Evolutionary conservation across 2,113 vertebrate genomes (phyloP).

Genomic region (Eubucco bourcierii): DNA sequence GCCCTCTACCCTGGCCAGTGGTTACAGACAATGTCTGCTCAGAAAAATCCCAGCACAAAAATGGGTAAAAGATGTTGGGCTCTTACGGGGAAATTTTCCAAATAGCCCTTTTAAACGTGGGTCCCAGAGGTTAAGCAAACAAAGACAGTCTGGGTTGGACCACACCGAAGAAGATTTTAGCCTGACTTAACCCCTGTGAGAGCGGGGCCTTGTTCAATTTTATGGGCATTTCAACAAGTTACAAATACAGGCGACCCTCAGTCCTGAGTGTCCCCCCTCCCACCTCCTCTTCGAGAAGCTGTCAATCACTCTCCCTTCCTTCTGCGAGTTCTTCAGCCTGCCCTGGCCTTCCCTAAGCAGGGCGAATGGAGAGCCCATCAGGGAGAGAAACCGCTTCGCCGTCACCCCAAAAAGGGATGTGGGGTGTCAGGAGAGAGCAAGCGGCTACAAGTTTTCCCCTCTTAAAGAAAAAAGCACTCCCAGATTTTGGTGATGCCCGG

Average conservation of each 20-base stretch:
- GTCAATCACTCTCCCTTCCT: constrained; percentile 59
- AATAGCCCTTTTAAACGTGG: constrained; percentile 86
- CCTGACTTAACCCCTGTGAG: constrained; percentile 82
- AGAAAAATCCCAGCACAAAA: constrained; percentile 65
- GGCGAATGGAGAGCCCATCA: background rate
- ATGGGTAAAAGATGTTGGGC: constrained; percentile 76
- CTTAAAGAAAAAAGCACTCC: background rate
- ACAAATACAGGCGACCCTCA: constrained; percentile 71
- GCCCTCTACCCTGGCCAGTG: background rate
- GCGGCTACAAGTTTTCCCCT: background rate
- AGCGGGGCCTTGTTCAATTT: constrained; percentile 85
- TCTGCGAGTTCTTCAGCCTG: background rate
- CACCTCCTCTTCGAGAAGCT: constrained; percentile 2
- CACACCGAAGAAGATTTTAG: constrained; percentile 89
- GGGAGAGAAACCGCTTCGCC: background rate
- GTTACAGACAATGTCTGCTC: background rate
- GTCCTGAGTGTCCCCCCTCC: constrained; percentile 15
- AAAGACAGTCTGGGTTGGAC: constrained; percentile 90
- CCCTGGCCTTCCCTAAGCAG: background rate
- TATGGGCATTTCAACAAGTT: constrained; percentile 84
- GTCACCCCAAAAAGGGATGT: background rate
- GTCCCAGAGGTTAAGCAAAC: constrained; percentile 93
- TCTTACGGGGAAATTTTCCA: constrained; percentile 78
- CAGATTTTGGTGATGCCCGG: background rate
- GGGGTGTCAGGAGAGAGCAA: background rate